Evolutionary conservation across 2,888 invertebrate genomes (phyloP).

Genomic region (Phaonia tiefii): DNA sequence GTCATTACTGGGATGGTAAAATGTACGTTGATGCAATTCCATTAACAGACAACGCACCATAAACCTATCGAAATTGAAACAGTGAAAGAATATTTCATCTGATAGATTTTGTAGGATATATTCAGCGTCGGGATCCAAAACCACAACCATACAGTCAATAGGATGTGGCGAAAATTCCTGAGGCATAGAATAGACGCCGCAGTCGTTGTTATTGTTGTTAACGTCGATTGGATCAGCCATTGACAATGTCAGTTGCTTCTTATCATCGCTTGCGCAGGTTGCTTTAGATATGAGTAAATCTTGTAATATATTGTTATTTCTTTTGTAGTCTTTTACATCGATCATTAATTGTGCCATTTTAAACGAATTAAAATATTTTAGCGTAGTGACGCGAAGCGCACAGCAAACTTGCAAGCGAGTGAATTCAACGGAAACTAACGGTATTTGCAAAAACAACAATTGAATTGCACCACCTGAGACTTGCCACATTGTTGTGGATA

Average conservation of each 20-base stretch:
- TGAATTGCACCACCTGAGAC: no score
- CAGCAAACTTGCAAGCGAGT: no score
- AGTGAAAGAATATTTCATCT: slow-evolving; percentile 1
- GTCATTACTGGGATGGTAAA: slow-evolving; percentile 5
- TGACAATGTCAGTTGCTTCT: background rate
- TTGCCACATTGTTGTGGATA: background rate
- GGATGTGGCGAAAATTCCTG: background rate
- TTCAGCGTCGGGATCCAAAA: background rate
- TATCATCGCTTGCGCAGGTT: no score
- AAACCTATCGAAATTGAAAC: slow-evolving; percentile 22
- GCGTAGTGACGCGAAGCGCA: background rate
- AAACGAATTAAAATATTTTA: background rate
- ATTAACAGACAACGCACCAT: slow-evolving; percentile 32
- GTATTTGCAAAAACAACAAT: slow-evolving; percentile 14
- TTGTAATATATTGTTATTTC: background rate
- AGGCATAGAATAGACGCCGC: background rate
- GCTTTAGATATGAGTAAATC: background rate
- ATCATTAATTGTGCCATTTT: background rate
- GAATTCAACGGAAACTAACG: slow-evolving; percentile 31
- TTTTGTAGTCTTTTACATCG: background rate
- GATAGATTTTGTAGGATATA: slow-evolving; percentile 5
- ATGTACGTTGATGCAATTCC: slow-evolving; percentile 33
- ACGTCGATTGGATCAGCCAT: background rate
- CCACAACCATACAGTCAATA: background rate
- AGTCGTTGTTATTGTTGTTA: background rate